These are phyloP conservation scores for Melanotaenia trifasciata DNA, from an alignment of 2,797 vertebrate genomes.

Conservation along the genomic window DNA sequence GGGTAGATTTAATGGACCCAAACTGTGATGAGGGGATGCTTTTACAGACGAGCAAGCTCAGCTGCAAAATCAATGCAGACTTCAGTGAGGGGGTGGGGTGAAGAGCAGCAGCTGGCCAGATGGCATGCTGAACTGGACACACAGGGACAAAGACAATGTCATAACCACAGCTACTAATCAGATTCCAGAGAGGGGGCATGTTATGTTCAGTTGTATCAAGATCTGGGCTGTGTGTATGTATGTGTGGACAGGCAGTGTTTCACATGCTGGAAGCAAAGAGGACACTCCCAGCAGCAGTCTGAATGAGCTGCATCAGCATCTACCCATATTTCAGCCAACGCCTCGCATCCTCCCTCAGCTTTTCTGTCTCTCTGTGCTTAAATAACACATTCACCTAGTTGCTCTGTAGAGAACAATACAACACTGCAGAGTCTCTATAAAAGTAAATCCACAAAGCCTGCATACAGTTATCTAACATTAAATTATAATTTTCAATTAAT, in stretches of 20 bases:
- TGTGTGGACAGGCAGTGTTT: slow-evolving; percentile 27
- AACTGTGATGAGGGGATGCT: neutral
- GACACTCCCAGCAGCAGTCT: slow-evolving; percentile 69
- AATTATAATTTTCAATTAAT: slow-evolving; percentile 2
- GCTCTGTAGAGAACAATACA: slow-evolving; percentile 22
- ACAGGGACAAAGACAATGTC: slow-evolving; percentile 39
- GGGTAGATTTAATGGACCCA: slow-evolving; percentile 14
- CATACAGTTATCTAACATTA: slow-evolving; percentile 10
- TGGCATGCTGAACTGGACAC: slow-evolving; percentile 35
- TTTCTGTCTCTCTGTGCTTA: slow-evolving; percentile 38
- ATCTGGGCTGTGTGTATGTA: slow-evolving; percentile 21
- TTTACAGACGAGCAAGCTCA: slow-evolving; percentile 13
- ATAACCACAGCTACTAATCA: slow-evolving; percentile 41
- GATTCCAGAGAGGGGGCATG: slow-evolving; percentile 16
- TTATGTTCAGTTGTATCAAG: slow-evolving; percentile 19
- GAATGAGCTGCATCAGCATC: slow-evolving; percentile 74
- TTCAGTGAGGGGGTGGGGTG: slow-evolving; percentile 41
- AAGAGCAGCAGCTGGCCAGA: slow-evolving; percentile 58
- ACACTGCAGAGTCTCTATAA: slow-evolving; percentile 9
- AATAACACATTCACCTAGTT: slow-evolving; percentile 34
- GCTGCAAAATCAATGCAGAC: slow-evolving; percentile 59
- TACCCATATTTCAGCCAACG: slow-evolving; percentile 59
- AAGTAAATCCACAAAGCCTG: slow-evolving; percentile 11
- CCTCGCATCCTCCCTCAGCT: slow-evolving; percentile 48
- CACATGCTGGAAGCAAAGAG: slow-evolving; percentile 44